Percentiles rank a stretch among this genome's conserved stretches.
Evolutionary conservation across 2,888 invertebrate species (phyloP).

Genomic region (Caenorhabditis sp.): DNA sequence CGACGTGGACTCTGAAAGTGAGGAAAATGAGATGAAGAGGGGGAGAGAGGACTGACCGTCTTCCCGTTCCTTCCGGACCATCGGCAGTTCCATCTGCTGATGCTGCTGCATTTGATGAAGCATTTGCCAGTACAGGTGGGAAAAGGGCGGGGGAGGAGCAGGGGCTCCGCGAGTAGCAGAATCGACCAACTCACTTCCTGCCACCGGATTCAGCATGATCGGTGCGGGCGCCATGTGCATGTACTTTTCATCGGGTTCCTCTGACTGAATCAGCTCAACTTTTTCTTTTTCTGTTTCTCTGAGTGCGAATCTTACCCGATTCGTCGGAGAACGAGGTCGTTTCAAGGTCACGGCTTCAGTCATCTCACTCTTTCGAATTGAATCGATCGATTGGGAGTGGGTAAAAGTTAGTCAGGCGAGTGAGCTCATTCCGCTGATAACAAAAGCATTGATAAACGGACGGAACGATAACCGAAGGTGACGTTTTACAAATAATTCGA

Average conservation of each 20-base stretch:
- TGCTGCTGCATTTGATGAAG: conserved; percentile 40
- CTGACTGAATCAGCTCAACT: conserved; percentile 17
- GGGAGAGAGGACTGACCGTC: conserved; percentile 6
- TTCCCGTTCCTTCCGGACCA: conserved; percentile 24
- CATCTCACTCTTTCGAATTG: conserved; percentile 10
- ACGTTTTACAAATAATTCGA: too few species aligned
- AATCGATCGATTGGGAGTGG: conserved; percentile 4
- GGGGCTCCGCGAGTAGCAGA: conserved; percentile 11
- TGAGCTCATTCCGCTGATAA: conserved; percentile 37
- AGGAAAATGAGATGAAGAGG: too few species aligned
- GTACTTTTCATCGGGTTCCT: conserved; percentile 46
- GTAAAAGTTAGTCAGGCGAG: conserved; percentile 43
- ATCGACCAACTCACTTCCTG: conserved; percentile 3
- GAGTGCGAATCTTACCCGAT: conserved; percentile 2
- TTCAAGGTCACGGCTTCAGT: conserved; percentile 31
- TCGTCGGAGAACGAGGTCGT: conserved; percentile 16
- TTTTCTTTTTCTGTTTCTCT: neutral
- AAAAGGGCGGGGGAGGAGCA: neutral
- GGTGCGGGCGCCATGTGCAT: neutral
- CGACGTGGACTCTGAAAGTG: neutral
- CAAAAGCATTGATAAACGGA: conserved; percentile 8
- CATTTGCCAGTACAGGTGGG: conserved; percentile 38
- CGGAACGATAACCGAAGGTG: neutral
- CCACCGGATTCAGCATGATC: conserved; percentile 24
- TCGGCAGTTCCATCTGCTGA: conserved; percentile 23